phyloP scores from a whole-genome alignment of 2,888 invertebrate genomes.

The Cataglyphis albicans region DNA sequence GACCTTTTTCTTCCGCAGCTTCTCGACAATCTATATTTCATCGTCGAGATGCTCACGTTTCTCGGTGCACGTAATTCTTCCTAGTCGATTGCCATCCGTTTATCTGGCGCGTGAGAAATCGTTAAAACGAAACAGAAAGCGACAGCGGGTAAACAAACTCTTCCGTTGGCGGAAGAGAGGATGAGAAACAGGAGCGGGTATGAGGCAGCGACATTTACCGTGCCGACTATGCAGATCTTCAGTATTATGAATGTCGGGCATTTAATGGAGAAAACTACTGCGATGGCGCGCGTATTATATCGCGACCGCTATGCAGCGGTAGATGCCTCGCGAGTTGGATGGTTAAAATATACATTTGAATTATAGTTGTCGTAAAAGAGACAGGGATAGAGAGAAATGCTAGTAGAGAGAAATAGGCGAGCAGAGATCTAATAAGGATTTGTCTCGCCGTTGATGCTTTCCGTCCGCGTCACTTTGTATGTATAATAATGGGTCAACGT shows the following conservation, averaged over 20 bases:
- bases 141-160: constrained; percentile 29
- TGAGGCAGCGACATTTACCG: constrained; percentile 41
- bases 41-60: not conserved
- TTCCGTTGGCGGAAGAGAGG: not conserved
- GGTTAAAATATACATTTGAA: constrained; percentile 39
- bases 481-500: not conserved
- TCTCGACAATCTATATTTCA: constrained; percentile 18
- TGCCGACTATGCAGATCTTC: constrained; percentile 59
- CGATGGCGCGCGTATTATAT: constrained; percentile 56
- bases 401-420: not conserved
- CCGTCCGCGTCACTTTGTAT: not conserved
- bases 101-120: constrained; percentile 23
- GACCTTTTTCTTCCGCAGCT: not conserved
- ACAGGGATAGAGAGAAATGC: not conserved
- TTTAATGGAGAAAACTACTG: constrained; percentile 68
- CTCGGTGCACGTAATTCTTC: not conserved
- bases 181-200: constrained; percentile 30
- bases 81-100: constrained; percentile 33
- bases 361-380: not conserved
- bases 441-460: constrained; percentile 28
- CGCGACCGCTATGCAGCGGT: constrained; percentile 4
- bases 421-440: constrained; percentile 1
- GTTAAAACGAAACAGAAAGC: constrained; percentile 27
- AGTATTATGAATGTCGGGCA: constrained; percentile 69
- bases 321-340: constrained; percentile 25